Evolutionary conservation across 30 jellyfish, hydroid and myxozoan genomes (phyloP).

Genomic region (Turritopsis dohrnii): DNA sequence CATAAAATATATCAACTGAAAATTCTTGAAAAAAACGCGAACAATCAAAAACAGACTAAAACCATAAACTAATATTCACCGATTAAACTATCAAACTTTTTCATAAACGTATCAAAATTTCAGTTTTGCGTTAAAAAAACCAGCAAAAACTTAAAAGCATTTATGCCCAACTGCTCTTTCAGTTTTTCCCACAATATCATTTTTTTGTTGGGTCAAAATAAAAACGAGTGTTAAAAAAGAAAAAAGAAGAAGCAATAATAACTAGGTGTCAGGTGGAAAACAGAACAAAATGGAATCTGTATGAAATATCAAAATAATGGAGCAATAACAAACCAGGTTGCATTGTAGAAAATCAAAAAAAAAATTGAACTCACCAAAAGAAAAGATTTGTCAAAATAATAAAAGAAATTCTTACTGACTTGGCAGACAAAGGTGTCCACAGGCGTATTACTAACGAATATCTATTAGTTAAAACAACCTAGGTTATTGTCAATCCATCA

Average conservation of each 20-base stretch:
- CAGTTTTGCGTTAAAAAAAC: background rate
- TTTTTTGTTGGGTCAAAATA: background rate
- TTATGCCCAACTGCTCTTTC: background rate
- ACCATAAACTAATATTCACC: background rate
- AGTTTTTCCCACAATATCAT: too few relatives aligned
- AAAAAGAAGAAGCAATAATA: too few relatives aligned
- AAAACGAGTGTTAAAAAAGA: background rate
- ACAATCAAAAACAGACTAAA: background rate
- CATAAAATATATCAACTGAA: background rate
- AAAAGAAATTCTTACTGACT: too few relatives aligned
- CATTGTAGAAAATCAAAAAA: too few relatives aligned
- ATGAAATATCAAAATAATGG: background rate
- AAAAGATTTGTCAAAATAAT: too few relatives aligned
- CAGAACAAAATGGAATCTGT: background rate
- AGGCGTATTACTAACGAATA: too few relatives aligned
- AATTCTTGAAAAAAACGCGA: background rate
- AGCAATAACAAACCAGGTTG: background rate
- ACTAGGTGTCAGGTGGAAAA: background rate
- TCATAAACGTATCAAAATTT: background rate
- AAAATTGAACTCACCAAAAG: too few relatives aligned
- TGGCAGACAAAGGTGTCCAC: too few relatives aligned
- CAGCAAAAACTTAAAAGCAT: background rate
- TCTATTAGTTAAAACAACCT: too few relatives aligned
- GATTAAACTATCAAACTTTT: background rate
- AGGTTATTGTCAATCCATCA: background rate